Percentiles rank a stretch among this genome's conserved stretches.
Evolutionary conservation across 2,797 vertebrate species (phyloP).

Genomic region (Peromyscus eremicus): DNA sequence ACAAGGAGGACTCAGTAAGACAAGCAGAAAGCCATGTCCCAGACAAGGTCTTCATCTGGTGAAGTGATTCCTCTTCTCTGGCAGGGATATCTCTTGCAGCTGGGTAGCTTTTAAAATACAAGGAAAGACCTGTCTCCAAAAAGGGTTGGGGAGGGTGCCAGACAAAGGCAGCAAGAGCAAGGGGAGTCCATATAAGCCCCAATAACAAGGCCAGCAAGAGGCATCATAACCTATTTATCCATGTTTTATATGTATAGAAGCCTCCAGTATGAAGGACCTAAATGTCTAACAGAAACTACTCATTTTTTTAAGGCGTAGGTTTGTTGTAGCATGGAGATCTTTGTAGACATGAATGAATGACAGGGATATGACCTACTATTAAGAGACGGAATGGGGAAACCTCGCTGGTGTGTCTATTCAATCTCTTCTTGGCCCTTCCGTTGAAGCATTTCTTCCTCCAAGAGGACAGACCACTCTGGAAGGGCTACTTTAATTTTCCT

Average conservation of each 20-base stretch:
- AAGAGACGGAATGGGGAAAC: neutral
- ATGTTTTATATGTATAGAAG: neutral
- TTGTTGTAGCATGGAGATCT: neutral
- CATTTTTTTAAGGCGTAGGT: neutral
- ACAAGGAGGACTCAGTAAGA: no score
- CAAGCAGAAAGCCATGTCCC: neutral
- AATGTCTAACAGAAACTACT: neutral
- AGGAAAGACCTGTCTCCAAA: neutral
- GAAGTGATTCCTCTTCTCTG: neutral
- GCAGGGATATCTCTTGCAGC: neutral
- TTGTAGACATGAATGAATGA: neutral
- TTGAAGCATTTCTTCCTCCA: neutral
- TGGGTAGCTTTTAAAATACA: neutral
- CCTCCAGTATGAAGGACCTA: neutral
- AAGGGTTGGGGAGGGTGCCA: neutral
- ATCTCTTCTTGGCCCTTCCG: neutral
- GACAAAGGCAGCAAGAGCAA: neutral
- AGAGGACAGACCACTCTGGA: neutral
- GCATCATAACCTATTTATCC: neutral
- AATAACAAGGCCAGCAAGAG: neutral
- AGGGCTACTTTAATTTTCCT: neutral
- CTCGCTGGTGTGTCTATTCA: neutral
- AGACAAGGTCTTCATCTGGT: neutral
- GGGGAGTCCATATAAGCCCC: neutral
- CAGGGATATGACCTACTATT: neutral